A percentile compares a stretch with the other conserved stretches of the same genome.
Evolutionary conservation across 2,113 vertebrate species (phyloP).

Genomic region (Scortum barcoo): DNA sequence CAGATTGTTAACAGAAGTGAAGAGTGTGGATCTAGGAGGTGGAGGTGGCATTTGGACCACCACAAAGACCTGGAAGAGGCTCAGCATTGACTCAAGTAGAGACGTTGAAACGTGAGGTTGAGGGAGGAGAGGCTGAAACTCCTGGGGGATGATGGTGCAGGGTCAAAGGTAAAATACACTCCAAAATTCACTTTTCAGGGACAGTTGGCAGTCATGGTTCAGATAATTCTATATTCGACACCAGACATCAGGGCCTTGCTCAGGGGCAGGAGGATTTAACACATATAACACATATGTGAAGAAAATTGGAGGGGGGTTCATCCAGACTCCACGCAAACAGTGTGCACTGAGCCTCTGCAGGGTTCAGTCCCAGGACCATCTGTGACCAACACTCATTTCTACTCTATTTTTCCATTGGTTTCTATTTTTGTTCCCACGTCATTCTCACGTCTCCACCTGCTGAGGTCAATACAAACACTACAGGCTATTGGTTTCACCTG

Average conservation of each 20-base stretch:
- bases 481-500: constrained; percentile 80
- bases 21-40: too few relatives aligned
- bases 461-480: constrained; percentile 60
- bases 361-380: background rate
- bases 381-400: constrained; percentile 1
- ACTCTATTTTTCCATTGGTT: constrained; percentile 32
- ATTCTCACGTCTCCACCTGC: constrained; percentile 74
- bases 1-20: too few relatives aligned
- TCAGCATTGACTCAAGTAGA: too few relatives aligned
- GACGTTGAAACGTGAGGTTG: too few relatives aligned
- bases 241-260: background rate
- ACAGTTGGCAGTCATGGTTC: background rate
- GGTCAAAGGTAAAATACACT: too few relatives aligned
- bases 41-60: too few relatives aligned
- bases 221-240: background rate
- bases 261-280: background rate
- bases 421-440: constrained; percentile 55
- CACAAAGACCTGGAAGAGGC: too few relatives aligned
- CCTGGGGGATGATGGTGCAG: too few relatives aligned
- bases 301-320: background rate
- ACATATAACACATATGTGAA: too few relatives aligned
- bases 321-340: background rate
- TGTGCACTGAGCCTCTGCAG: background rate
- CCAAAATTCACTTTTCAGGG: background rate
- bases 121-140: too few relatives aligned